phyloP scores from a whole-genome alignment of 2,797 vertebrate species.

The Crocodylus rhombifer region DNA sequence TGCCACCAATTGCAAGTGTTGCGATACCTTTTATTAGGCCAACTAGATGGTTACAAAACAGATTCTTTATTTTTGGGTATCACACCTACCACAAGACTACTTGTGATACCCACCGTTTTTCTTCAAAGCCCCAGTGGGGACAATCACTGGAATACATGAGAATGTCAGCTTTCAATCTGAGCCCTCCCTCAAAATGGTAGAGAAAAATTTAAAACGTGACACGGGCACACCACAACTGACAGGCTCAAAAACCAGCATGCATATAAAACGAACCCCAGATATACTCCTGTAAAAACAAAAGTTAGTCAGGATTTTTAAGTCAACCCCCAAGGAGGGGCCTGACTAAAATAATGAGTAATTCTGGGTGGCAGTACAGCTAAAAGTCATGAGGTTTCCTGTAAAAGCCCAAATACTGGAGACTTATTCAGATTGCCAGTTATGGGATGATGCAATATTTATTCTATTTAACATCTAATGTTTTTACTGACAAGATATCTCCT shows the following conservation, averaged over 20 bases:
- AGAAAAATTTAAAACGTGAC: not conserved
- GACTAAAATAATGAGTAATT: not conserved
- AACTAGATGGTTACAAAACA: no score
- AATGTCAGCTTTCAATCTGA: not conserved
- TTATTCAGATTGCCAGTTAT: not conserved
- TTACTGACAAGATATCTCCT: not conserved
- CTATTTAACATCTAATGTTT: not conserved
- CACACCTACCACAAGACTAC: no score
- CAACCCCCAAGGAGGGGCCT: not conserved
- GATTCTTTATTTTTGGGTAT: no score
- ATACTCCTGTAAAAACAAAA: not conserved
- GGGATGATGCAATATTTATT: not conserved
- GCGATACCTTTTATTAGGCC: no score
- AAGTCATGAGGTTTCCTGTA: not conserved
- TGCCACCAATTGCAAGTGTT: no score
- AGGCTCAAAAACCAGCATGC: not conserved
- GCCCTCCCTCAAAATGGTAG: not conserved
- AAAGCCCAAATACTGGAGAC: not conserved
- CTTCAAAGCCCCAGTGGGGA: not conserved
- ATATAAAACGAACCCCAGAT: not conserved
- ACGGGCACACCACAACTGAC: fast-evolving
- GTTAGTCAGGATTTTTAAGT: no score
- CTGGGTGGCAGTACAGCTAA: fast-evolving
- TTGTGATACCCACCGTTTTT: not conserved
- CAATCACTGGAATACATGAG: not conserved